phyloP scores from a whole-genome alignment of 2,113 vertebrate genomes.

The Uropsilus gracilis region DNA sequence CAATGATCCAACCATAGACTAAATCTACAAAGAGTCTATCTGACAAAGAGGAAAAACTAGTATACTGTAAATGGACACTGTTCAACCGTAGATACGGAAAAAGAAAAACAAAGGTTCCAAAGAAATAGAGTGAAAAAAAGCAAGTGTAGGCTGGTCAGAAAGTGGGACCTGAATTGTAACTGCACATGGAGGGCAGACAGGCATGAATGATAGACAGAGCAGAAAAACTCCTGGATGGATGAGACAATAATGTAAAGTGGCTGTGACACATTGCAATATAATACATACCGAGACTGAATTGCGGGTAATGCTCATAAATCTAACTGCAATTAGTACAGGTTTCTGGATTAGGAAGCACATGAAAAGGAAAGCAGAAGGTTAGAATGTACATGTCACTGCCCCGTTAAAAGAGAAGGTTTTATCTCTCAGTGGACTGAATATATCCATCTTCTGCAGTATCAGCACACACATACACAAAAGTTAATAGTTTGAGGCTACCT shows the following conservation, averaged over 20 bases:
- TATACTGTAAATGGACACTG: constrained; percentile 14
- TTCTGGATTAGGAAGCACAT: constrained; percentile 95
- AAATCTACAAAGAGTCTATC: constrained; percentile 47
- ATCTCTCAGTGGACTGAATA: constrained; percentile 57
- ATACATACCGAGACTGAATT: constrained; percentile 96
- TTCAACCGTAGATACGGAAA: constrained; percentile 26
- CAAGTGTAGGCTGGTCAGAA: constrained; percentile 46
- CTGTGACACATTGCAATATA: constrained; percentile 71
- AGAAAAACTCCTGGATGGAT: constrained; percentile 83
- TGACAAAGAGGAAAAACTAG: constrained; percentile 49
- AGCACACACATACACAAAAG: no score
- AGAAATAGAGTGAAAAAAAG: constrained; percentile 63
- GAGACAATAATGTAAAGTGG: constrained; percentile 77
- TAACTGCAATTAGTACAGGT: constrained; percentile 97
- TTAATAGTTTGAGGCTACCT: constrained; percentile 33
- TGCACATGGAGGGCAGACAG: constrained; percentile 60
- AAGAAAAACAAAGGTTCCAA: constrained; percentile 51
- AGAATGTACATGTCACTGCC: constrained; percentile 83
- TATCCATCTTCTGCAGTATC: constrained; percentile 53
- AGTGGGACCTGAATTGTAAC: constrained; percentile 27
- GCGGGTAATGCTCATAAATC: constrained; percentile 97
- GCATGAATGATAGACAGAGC: constrained; percentile 81
- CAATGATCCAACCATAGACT: constrained; percentile 56
- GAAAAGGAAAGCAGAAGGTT: constrained; percentile 93
- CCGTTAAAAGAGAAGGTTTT: constrained; percentile 74